Conservation (phyloP, 2,797 vertebrate species). For the Anolis apletophallus region DNA sequence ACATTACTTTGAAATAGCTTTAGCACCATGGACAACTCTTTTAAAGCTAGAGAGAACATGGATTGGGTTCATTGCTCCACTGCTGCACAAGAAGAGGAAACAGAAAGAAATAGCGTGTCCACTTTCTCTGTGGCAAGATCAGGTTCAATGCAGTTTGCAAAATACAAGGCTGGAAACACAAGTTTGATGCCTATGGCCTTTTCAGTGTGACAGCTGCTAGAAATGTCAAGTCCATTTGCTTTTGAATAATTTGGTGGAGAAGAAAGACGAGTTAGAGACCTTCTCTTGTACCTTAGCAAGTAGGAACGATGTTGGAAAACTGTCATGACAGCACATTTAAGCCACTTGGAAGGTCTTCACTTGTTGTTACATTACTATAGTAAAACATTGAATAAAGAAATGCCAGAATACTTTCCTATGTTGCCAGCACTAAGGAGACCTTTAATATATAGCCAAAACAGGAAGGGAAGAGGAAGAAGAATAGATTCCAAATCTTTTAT, state of each 20-base stretch:
- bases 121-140: not conserved
- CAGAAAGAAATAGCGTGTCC: no score
- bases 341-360: no score
- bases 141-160: not conserved
- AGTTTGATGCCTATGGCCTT: not conserved
- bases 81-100: not conserved
- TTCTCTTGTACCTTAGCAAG: not conserved
- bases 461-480: no score
- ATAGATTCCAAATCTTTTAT: not conserved
- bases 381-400: not conserved
- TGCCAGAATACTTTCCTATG: not conserved
- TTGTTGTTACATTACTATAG: no score
- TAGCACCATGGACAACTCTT: no score
- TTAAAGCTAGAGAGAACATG: no score
- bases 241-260: not conserved
- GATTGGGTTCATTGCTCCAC: no score
- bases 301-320: not conserved
- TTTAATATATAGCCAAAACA: no score
- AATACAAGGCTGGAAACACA: not conserved
- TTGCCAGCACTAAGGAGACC: not conserved
- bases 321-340: no score
- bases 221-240: not conserved
- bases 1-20: no score
- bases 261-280: not conserved
- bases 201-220: not conserved